These are phyloP conservation scores for Troilus luridus DNA, from an alignment of 2,888 invertebrate species.

Conservation along the genomic window DNA sequence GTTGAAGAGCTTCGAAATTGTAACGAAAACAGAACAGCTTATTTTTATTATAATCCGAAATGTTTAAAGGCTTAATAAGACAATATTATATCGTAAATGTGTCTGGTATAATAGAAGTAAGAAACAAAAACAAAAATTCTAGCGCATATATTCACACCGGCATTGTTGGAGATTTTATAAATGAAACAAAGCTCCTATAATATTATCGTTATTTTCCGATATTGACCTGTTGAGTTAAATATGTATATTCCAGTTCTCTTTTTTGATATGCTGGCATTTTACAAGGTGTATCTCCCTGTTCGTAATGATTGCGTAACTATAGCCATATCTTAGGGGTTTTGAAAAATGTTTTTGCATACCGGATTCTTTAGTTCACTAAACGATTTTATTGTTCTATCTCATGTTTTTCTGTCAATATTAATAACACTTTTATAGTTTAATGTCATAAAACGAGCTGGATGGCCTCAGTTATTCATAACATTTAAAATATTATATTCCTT, in stretches of 20 bases:
- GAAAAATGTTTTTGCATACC: not conserved
- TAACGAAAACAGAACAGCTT: not conserved
- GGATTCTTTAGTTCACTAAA: not conserved
- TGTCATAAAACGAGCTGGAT: not conserved
- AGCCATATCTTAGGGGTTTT: not conserved
- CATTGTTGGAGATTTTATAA: constrained; percentile 6
- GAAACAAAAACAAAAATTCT: not conserved
- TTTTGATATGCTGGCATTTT: not conserved
- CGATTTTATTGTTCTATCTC: not conserved
- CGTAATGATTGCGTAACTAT: not conserved
- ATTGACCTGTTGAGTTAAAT: not conserved
- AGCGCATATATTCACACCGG: not conserved
- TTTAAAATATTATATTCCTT: not conserved
- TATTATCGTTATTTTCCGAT: not conserved
- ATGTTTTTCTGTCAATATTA: not conserved
- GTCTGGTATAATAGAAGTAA: not conserved
- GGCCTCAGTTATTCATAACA: not conserved
- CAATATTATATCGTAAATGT: not conserved
- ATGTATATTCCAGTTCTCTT: not conserved
- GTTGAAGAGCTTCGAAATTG: not conserved
- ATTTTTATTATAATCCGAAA: not conserved
- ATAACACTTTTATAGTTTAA: not conserved
- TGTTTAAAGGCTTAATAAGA: not conserved
- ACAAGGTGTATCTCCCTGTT: not conserved
- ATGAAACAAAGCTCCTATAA: not conserved